Conservation (phyloP, 2,797 vertebrate species). For the Xenops minutus region DNA sequence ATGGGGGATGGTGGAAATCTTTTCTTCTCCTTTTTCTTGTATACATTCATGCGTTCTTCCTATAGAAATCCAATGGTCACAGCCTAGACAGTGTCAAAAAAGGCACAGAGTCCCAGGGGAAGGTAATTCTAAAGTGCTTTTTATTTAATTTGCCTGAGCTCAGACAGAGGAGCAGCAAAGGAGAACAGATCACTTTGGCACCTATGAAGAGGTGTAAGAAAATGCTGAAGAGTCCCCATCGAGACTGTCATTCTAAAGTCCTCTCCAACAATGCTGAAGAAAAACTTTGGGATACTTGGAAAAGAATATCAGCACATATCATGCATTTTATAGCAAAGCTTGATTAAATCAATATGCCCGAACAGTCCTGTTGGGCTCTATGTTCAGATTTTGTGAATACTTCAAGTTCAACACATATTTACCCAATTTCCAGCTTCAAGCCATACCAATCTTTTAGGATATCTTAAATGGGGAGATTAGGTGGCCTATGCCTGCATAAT, state of each 20-base stretch:
- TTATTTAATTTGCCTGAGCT: not conserved
- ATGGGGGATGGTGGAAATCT: not conserved
- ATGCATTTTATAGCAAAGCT: not conserved
- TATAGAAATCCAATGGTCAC: not conserved
- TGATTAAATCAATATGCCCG: not conserved
- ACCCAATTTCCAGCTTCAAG: not conserved
- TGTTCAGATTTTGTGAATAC: not conserved
- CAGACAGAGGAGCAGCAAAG: not conserved
- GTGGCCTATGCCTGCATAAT: not conserved
- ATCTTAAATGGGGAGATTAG: not conserved
- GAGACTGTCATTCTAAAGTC: not conserved
- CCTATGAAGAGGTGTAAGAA: not conserved
- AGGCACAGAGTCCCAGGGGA: not conserved
- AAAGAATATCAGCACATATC: not conserved
- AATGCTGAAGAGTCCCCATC: accelerated
- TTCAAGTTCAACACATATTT: not conserved
- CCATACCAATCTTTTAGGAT: not conserved
- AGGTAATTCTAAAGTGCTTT: not conserved
- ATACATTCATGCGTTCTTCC: not conserved
- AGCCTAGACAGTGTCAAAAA: not conserved
- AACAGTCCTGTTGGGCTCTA: not conserved
- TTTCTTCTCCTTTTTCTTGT: not conserved
- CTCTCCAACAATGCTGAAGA: not conserved
- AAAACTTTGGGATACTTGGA: not conserved
- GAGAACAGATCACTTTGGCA: not conserved